A percentile compares a stretch with the other conserved stretches of the same genome.
phyloP scores from a whole-genome alignment of 1,140 invertebrate genomes.

The Fopius arisanus region DNA sequence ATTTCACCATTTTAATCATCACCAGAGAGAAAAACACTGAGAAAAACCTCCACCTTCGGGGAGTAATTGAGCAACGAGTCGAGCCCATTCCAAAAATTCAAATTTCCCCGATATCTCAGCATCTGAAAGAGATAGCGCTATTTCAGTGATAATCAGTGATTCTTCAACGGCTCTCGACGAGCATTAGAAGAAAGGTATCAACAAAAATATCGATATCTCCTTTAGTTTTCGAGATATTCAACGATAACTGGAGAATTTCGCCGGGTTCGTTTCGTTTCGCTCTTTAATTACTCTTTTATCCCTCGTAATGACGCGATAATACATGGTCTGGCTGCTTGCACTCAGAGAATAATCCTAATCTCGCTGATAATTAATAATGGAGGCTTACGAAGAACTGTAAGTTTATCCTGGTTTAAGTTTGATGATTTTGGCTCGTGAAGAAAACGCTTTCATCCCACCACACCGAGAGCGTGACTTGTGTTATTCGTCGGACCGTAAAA shows the following conservation, averaged over 20 bases:
- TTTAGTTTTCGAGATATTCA: background rate
- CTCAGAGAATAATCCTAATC: background rate
- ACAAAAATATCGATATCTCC: background rate
- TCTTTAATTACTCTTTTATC: no score
- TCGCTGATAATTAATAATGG: background rate
- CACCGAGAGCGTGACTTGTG: constrained; percentile 20
- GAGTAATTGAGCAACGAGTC: no score
- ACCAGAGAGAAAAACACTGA: no score
- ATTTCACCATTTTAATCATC: no score
- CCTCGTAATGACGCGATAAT: background rate
- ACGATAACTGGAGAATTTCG: no score
- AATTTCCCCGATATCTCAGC: no score
- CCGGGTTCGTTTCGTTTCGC: no score
- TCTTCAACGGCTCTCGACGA: no score
- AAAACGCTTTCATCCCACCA: constrained; percentile 20
- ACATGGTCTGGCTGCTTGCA: background rate
- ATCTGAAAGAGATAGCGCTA: no score
- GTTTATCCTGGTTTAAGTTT: background rate
- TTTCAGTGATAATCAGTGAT: no score
- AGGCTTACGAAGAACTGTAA: background rate
- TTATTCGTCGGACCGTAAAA: constrained; percentile 36
- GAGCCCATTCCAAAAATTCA: no score
- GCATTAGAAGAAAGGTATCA: background rate
- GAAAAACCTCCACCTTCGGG: no score
- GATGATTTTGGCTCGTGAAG: background rate